phyloP scores from a whole-genome alignment of 2,888 invertebrate species.

The Gastracanthus pulcherrimus region DNA sequence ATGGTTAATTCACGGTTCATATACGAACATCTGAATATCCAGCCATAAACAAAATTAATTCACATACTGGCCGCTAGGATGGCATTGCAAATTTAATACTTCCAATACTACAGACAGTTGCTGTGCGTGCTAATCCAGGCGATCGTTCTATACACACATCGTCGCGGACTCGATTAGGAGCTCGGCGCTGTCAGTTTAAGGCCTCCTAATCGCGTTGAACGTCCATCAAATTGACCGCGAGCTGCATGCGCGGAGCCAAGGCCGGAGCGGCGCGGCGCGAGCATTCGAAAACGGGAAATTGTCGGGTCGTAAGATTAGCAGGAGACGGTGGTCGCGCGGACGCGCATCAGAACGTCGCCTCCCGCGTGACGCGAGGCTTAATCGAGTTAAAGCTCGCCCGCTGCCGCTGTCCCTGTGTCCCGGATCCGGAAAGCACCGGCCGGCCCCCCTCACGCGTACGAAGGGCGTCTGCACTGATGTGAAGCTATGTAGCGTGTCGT shows the following conservation, averaged over 20 bases:
- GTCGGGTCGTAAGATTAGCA: conserved; percentile 31
- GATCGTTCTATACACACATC: background rate
- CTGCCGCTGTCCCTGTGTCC: background rate
- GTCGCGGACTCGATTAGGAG: background rate
- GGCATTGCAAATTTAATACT: too few relatives aligned
- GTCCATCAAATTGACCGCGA: conserved; percentile 39
- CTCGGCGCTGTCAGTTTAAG: conserved; percentile 30
- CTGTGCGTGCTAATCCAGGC: too few relatives aligned
- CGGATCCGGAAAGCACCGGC: conserved; percentile 1
- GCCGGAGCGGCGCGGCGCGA: background rate
- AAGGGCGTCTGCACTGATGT: background rate
- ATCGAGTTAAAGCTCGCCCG: conserved; percentile 27
- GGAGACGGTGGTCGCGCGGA: too few relatives aligned
- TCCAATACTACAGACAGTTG: too few relatives aligned
- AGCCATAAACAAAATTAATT: too few relatives aligned
- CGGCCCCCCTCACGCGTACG: background rate
- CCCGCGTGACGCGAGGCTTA: conserved; percentile 13
- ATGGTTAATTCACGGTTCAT: too few relatives aligned
- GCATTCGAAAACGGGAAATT: conserved; percentile 44
- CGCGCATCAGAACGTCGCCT: background rate
- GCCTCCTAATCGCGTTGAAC: conserved; percentile 13
- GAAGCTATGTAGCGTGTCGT: background rate
- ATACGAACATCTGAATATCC: too few relatives aligned
- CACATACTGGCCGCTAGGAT: too few relatives aligned
- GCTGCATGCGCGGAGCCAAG: background rate